phyloP scores from a whole-genome alignment of 2,888 invertebrate species.

The Erannis defoliaria region DNA sequence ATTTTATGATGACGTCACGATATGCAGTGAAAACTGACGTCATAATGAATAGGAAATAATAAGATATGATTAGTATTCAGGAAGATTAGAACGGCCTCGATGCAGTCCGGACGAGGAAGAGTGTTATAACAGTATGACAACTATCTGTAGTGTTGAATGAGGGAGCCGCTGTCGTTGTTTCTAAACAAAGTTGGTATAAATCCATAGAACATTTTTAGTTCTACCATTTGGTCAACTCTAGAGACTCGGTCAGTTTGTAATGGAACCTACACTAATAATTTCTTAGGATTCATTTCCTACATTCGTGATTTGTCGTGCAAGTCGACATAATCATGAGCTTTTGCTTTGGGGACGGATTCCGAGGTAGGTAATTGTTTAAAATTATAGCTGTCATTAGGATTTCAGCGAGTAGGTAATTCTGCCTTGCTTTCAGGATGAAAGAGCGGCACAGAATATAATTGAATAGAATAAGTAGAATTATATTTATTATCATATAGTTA shows the following conservation, averaged over 20 bases:
- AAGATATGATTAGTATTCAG: constrained; percentile 51
- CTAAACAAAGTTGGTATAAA: neutral
- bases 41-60: constrained; percentile 48
- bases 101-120: constrained; percentile 68
- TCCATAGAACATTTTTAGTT: neutral
- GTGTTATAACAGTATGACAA: constrained; percentile 30
- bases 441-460: too few relatives aligned
- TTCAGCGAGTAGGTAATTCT: constrained; percentile 16
- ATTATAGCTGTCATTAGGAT: constrained; percentile 20
- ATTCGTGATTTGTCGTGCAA: constrained; percentile 51
- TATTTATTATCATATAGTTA: too few relatives aligned
- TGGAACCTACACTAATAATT: constrained; percentile 13
- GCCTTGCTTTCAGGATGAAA: too few relatives aligned
- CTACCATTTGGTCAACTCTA: neutral
- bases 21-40: constrained; percentile 35
- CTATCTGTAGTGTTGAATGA: neutral
- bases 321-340: constrained; percentile 35
- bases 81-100: constrained; percentile 64
- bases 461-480: too few relatives aligned
- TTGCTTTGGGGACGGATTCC: constrained; percentile 21
- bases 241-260: neutral
- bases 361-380: constrained; percentile 19
- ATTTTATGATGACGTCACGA: constrained; percentile 18
- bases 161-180: neutral
- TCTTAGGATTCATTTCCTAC: constrained; percentile 57